Conservation (phyloP, 92 coral and sea anemone species). For the Actinernus sp. region DNA sequence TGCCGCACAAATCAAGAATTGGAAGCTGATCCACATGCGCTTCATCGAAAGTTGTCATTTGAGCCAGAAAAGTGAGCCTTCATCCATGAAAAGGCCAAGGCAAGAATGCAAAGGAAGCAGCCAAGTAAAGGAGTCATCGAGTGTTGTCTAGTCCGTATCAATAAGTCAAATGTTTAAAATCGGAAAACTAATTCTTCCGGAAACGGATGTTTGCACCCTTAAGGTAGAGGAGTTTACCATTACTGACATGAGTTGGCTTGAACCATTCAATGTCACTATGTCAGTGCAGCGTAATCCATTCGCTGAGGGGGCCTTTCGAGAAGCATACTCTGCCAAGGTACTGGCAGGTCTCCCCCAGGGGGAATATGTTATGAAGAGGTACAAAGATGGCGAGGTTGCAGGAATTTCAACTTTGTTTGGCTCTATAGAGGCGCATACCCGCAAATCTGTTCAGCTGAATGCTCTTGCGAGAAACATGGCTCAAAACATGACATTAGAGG, state of each 20-base stretch:
- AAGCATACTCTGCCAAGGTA: conserved; percentile 39
- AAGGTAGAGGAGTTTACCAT: conserved; percentile 49
- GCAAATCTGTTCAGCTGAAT: conserved; percentile 47
- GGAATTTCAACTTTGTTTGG: conserved; percentile 27
- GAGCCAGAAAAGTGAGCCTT: background rate
- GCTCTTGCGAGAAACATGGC: conserved; percentile 53
- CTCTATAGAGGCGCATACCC: conserved; percentile 33
- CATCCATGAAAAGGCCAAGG: background rate
- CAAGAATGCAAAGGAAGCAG: background rate
- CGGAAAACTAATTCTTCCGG: conserved; percentile 35
- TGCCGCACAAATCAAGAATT: conserved; percentile 43
- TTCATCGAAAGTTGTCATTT: conserved; percentile 30
- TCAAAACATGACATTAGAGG: conserved; percentile 28
- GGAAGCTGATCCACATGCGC: conserved; percentile 57
- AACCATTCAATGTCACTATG: conserved; percentile 44
- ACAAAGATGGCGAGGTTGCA: conserved; percentile 22
- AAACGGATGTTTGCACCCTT: conserved; percentile 28
- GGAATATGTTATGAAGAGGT: conserved; percentile 41
- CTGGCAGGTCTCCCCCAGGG: conserved; percentile 41
- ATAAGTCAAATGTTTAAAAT: conserved; percentile 22
- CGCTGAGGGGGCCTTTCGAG: conserved; percentile 45
- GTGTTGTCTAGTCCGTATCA: conserved; percentile 20
- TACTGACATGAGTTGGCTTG: conserved; percentile 24
- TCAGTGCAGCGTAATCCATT: conserved; percentile 30
- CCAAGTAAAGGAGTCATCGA: background rate